Percentiles rank a stretch among this genome's conserved stretches.
These are phyloP conservation scores for Abramis brama DNA, from an alignment of 2,113 vertebrate species.

Conservation along the genomic window DNA sequence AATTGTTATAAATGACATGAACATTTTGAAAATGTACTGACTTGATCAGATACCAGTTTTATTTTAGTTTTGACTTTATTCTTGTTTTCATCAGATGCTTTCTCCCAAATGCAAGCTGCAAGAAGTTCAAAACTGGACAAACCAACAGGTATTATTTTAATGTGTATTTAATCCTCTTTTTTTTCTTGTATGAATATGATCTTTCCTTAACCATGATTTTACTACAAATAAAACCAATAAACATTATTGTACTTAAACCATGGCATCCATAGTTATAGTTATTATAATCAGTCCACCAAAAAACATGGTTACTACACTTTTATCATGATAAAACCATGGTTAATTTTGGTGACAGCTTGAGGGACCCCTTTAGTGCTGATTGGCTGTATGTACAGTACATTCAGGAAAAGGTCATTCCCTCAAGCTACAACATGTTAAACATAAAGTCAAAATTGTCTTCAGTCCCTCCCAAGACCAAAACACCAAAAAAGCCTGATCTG, in stretches of 20 bases:
- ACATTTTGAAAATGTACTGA: background rate
- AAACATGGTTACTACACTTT: too few species aligned
- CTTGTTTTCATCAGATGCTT: background rate
- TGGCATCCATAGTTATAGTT: too few species aligned
- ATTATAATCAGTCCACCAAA: too few species aligned
- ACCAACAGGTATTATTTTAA: conserved; percentile 23
- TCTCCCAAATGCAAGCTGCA: background rate
- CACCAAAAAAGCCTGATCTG: background rate
- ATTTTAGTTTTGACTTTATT: background rate
- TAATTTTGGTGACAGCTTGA: background rate
- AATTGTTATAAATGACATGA: background rate
- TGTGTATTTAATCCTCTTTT: background rate
- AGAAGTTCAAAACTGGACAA: background rate
- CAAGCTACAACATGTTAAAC: background rate
- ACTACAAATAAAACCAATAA: too few species aligned
- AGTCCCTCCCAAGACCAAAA: background rate
- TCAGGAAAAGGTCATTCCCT: background rate
- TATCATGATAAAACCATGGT: too few species aligned
- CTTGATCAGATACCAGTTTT: background rate
- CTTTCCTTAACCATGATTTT: too few species aligned
- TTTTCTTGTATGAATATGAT: background rate
- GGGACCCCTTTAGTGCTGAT: background rate
- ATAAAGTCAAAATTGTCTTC: background rate
- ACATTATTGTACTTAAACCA: too few species aligned
- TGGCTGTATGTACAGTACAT: background rate